Evolutionary conservation across 1,140 invertebrate genomes (phyloP), one percentile per base, ranked within the genome.

Genomic region (Drosophila murphyi): DNA sequence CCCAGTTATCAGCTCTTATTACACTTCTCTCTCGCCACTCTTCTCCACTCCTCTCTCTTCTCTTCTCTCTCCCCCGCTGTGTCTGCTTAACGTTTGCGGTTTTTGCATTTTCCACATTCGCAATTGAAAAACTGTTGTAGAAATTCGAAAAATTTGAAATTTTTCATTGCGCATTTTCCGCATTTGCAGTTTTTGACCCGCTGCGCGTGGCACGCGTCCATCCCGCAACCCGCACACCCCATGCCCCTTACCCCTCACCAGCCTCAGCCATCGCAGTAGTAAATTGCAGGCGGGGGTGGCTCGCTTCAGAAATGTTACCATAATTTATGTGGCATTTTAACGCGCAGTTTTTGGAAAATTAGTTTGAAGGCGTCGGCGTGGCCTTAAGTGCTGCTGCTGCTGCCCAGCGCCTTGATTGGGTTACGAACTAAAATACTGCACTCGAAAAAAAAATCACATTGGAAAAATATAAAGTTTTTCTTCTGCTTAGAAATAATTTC

Each of bases 241-340:
- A 31, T 12, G 7, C 20, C 10, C 7, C 45, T 28, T 12, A 6
- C 12, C n/a, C 55, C 41, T 2, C 12, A 12, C 12, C 12, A 12
- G 0, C 12, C 12, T 12, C 12, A 12, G 12, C 12, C 12, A 12
- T 12, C 32, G 4, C 2, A 10, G 35, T 10, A n/a, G 4, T 20
- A 20, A 8, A 5, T 45, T 35, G 10, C 34, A 43, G 68, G 68
- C 68, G 69, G 69, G 73, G 73, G 73, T 76, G 73, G 34, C 39
- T 64, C 31, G 29, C 20, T 41, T 51, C 65, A 41, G 48, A 47
- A 50, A 10, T 60, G 59, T 54, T 73, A 72, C 43, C 43, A 85
- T 89, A 89, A 89, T 90, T 89, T 89, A 89, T 89, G 85, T 89
- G 85, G 80, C 83, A 88, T 70, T 88, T 88, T 83, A 89, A 78